Base-by-base conservation (phyloP, 2,113 vertebrate genomes). In the Ochotona curzoniae region DNA sequence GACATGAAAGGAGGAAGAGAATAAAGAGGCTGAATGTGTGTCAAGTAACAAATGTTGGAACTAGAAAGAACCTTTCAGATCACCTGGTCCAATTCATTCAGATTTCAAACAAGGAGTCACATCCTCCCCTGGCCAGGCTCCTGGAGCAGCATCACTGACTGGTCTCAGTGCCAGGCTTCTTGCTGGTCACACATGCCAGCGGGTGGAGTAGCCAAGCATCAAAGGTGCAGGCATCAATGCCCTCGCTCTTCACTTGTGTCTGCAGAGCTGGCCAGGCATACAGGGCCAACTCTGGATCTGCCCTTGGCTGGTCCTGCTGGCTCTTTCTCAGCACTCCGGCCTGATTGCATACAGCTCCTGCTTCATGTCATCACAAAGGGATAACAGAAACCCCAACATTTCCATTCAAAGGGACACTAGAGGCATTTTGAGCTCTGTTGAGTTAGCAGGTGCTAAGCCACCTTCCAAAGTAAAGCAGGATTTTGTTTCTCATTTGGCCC, bases 41-140 rank as follows among this genome's bases (percentile, higher is more conserved):
- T 32, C 28, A 66, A 51, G 21, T 5, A 32, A 35, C 28, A 76
- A 67, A 73, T 15, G 38, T 9, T 67, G 38, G 11, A 32, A 44
- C 66, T 61, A 80, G 69, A 70, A 78, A 89, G 35, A 23, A 51
- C 64, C 21, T 66, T 91, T 73, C 70, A 51, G 67, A 47, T 79
- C 49, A 70, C 32, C 57, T 35, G 76, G 13, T 66, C 81, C 14
- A 38, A 90, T 13, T 35, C 35, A 44, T 78, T 49, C 63, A 15
- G 13, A 23, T 10, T 69, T 73, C 38, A 21, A 35, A 13, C 10
- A 21, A 83, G 64, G 12, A 93, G 8, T 13, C 18, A 18, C 25
- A 38, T 17, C 30, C 30, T 17, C 70, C 67, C 38, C 0, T 1
- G 18, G 23, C 54, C 57, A 51, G n/a, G 63, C 81, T 71, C n/a